Evolutionary conservation across 2,797 vertebrate genomes (phyloP).

Genomic region (Brachyrhaphis roseni): DNA sequence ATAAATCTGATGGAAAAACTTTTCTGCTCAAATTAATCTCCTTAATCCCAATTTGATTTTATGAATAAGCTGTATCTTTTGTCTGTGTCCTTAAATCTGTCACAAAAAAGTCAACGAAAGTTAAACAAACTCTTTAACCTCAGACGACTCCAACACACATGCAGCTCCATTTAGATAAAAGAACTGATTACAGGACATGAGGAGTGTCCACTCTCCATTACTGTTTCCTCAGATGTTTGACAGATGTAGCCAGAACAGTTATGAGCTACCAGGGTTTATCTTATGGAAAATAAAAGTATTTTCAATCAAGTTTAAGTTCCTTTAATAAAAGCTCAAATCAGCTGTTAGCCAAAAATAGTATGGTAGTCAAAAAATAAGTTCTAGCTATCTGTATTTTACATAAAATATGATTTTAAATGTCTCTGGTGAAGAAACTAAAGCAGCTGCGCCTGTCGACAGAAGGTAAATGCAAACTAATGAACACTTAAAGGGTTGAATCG

Average conservation of each 20-base stretch:
- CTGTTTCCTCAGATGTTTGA: constrained; percentile 37
- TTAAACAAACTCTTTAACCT: constrained; percentile 64
- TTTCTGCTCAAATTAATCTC: constrained; percentile 82
- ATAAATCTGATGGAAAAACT: constrained; percentile 82
- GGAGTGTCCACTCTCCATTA: constrained; percentile 47
- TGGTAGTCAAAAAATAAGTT: neutral
- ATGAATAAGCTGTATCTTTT: constrained; percentile 75
- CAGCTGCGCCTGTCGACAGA: neutral
- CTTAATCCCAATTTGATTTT: constrained; percentile 84
- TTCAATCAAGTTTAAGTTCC: neutral
- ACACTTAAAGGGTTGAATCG: neutral
- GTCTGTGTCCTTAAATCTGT: constrained; percentile 76
- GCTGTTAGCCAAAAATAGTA: neutral
- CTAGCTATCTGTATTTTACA: neutral
- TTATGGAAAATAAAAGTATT: neutral
- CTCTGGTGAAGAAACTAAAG: neutral
- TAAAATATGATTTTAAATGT: neutral
- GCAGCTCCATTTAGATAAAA: constrained; percentile 47
- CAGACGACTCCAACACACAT: constrained; percentile 37
- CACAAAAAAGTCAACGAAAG: constrained; percentile 55
- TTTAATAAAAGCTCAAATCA: neutral
- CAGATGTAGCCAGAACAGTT: constrained; percentile 38
- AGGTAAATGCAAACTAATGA: neutral
- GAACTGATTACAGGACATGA: constrained; percentile 52
- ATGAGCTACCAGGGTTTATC: neutral